phyloP scores from a whole-genome alignment of 2,797 vertebrate genomes.

The Mormyrops attenuatus region DNA sequence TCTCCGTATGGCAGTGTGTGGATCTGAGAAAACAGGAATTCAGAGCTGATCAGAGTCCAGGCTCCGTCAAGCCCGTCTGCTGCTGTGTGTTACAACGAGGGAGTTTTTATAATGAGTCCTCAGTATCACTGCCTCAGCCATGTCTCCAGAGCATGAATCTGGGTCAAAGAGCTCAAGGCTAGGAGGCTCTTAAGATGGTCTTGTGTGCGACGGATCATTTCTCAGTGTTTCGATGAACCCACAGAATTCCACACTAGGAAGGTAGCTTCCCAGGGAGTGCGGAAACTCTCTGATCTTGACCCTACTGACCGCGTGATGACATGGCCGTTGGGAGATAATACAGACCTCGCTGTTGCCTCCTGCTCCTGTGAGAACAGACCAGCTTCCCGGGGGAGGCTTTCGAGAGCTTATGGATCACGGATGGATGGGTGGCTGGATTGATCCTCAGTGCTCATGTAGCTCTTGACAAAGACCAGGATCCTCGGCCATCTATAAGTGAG shows the following conservation, averaged over 20 bases:
- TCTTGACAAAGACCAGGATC: background rate
- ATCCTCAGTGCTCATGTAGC: background rate
- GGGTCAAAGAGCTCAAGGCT: slow-evolving; percentile 64
- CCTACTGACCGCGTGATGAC: background rate
- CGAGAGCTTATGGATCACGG: background rate
- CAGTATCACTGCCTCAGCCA: slow-evolving; percentile 37
- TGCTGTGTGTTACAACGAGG: background rate
- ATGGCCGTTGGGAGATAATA: background rate
- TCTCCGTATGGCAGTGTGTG: slow-evolving; percentile 14
- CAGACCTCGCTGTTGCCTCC: background rate
- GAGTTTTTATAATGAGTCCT: slow-evolving; percentile 26
- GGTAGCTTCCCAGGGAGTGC: background rate
- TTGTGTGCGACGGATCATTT: slow-evolving; percentile 48
- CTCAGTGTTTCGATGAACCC: slow-evolving; percentile 26
- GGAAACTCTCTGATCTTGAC: background rate
- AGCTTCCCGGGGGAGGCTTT: background rate
- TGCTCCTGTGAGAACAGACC: background rate
- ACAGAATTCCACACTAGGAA: background rate
- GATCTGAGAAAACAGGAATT: slow-evolving; percentile 19
- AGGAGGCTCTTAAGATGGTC: slow-evolving; percentile 48
- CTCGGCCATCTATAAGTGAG: background rate
- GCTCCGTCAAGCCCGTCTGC: background rate
- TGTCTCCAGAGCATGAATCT: slow-evolving; percentile 55
- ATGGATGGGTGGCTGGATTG: background rate
- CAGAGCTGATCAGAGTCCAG: background rate